Evolutionary conservation across 2,113 vertebrate species (phyloP), one percentile per base, ranked within the genome.

Genomic region (Lepus timidus): DNA sequence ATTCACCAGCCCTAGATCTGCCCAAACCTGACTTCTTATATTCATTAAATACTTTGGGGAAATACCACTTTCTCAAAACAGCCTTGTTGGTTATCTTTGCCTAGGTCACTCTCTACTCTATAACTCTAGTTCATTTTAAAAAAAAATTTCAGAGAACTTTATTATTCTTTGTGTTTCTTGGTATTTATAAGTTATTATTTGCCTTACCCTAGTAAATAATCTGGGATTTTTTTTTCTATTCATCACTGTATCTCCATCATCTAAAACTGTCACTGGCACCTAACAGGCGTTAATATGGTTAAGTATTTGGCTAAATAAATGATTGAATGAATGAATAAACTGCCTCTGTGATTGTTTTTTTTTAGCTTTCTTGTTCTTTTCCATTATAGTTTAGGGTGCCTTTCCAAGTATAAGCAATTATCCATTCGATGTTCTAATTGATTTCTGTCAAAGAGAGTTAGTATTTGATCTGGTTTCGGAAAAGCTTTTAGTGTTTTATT

Each of bases 371-470:
- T 61, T 84, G 7, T 88, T 86, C 87, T 89, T 91, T 94, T 78
- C 33, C 68, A 67, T 65, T 85, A 76, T n/a, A 39, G 52, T 51
- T 93, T 85, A 67, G 33, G 29, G 23, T 25, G 12, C 25, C 68
- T 95, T 85, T 67, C 64, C 84, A 51, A 86, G 36, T 70, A 20
- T 83, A 88, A 85, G 36, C 61, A 89, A 92, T 93, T 87, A 93
- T 5, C 84, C 76, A 89, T 51, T 70, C 86, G 61, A 71, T 89
- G 8, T 39, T 93, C 44, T 88, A 88, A 95, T 51, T 95, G 61
- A 92, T 92, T 96, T 75, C 84, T 96, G 52, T 86, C 71, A 76
- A 75, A 86, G 64, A 79, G 36, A 91, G 44, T 76, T 95, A 94
- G 64, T 84, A 87, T 73, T 81, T 94, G 27, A 82, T 73, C 33